Evolutionary conservation across 2,888 invertebrate species (phyloP).

Genomic region (Mythimna loreyi): DNA sequence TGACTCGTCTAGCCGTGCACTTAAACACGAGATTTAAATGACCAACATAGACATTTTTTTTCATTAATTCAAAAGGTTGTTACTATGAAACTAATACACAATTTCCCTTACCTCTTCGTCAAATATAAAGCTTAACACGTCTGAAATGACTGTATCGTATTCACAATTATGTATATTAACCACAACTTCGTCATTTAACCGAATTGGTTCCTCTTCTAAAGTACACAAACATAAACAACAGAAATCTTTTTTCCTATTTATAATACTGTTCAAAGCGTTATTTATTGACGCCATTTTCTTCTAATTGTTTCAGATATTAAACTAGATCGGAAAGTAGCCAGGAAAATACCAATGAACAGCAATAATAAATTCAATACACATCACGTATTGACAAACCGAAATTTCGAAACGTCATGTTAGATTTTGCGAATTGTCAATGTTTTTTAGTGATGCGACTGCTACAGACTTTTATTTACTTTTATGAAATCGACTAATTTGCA

Average conservation of each 20-base stretch:
- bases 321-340: not conserved
- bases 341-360: not conserved
- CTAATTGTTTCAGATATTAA: not conserved
- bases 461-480: fast-evolving
- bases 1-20: too few species aligned
- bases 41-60: not conserved
- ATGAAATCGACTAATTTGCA: not conserved
- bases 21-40: not conserved
- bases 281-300: constrained; percentile 65
- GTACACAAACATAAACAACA: constrained; percentile 79
- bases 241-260: constrained; percentile 72
- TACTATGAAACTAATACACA: not conserved
- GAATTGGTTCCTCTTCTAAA: constrained; percentile 63
- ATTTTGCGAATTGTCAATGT: not conserved
- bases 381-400: not conserved
- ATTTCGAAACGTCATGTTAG: not conserved
- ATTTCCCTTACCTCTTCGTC: constrained; percentile 71
- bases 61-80: constrained; percentile 13
- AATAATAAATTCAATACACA: too few species aligned
- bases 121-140: constrained; percentile 73
- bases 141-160: constrained; percentile 67
- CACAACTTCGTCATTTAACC: constrained; percentile 73
- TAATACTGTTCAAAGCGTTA: constrained; percentile 69
- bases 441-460: constrained; percentile 2
- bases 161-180: constrained; percentile 65